A percentile compares a stretch with the other conserved stretches of the same genome.
Evolutionary conservation across 2,888 invertebrate species (phyloP).

Genomic region (Pristionchus maxplancki): DNA sequence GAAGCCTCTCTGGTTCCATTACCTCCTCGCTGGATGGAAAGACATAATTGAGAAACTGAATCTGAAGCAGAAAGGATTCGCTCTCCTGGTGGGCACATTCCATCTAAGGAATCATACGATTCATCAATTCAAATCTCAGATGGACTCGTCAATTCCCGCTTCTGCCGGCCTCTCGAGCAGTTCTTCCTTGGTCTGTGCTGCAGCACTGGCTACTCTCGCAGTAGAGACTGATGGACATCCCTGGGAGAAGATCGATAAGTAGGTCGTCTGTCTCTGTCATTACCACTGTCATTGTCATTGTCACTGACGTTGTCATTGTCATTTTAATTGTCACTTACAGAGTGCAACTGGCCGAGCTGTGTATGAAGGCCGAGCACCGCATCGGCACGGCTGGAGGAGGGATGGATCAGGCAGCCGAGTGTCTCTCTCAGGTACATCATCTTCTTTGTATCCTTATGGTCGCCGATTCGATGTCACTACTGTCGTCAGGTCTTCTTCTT

Average conservation of each 20-base stretch:
- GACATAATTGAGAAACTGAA: conserved; percentile 42
- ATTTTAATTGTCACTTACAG: too few relatives aligned
- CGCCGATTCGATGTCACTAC: not conserved
- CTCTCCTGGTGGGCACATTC: conserved; percentile 61
- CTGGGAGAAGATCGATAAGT: conserved; percentile 61
- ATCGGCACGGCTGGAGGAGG: conserved; percentile 99
- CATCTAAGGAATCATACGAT: too few relatives aligned
- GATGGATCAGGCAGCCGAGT: conserved; percentile 99
- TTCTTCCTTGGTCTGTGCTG: conserved; percentile 93
- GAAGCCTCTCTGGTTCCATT: conserved; percentile 84
- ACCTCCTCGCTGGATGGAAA: conserved; percentile 81
- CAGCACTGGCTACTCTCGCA: conserved; percentile 87
- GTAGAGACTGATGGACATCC: conserved; percentile 79
- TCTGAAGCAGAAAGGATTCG: conserved; percentile 63
- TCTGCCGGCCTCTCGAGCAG: conserved; percentile 97
- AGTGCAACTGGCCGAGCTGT: conserved; percentile 86
- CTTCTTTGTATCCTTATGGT: not conserved
- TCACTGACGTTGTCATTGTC: too few relatives aligned
- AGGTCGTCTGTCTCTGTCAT: too few relatives aligned
- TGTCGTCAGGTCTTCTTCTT: too few relatives aligned
- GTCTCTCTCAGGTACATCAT: conserved; percentile 78
- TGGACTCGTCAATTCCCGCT: conserved; percentile 86
- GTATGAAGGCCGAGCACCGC: conserved; percentile 91
- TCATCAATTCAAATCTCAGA: too few relatives aligned
- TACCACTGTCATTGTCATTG: too few relatives aligned